These are phyloP conservation scores for Mastomys coucha DNA, from an alignment of 2,113 vertebrate species.

Conservation along the genomic window DNA sequence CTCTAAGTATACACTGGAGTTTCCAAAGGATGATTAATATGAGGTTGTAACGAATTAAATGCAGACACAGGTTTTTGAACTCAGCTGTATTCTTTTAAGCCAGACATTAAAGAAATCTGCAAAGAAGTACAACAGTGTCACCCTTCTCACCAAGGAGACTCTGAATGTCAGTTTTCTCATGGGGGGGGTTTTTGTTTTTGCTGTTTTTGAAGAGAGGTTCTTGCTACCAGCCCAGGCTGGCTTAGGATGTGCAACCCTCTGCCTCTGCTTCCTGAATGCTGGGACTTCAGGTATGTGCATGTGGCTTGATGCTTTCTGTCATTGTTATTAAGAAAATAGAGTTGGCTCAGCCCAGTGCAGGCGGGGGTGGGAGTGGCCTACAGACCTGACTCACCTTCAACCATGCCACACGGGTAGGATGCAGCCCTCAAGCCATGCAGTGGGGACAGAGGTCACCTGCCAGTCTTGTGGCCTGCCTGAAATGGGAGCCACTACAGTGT, in stretches of 20 bases:
- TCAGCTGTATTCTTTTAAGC: slow-evolving; percentile 5
- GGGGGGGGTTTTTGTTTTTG: background rate
- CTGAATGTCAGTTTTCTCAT: background rate
- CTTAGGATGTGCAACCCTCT: background rate
- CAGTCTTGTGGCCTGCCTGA: too few species aligned
- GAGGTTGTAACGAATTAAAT: slow-evolving; percentile 17
- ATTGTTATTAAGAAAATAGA: background rate
- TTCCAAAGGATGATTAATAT: slow-evolving; percentile 7
- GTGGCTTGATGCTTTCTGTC: background rate
- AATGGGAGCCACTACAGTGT: too few species aligned
- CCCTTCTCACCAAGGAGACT: background rate
- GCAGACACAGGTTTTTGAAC: background rate
- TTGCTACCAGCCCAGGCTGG: background rate
- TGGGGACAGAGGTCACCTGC: too few species aligned
- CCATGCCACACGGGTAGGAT: too few species aligned
- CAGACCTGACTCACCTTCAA: too few species aligned
- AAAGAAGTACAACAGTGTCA: background rate
- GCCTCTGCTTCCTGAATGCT: background rate
- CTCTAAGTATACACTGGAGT: background rate
- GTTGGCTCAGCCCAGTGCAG: background rate
- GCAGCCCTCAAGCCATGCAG: too few species aligned
- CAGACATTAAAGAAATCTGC: slow-evolving; percentile 35
- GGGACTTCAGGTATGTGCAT: background rate
- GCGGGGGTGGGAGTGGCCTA: too few species aligned
- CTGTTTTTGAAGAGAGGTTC: background rate